phyloP scores from a whole-genome alignment of 2,113 vertebrate species.

The Equus przewalskii region DNA sequence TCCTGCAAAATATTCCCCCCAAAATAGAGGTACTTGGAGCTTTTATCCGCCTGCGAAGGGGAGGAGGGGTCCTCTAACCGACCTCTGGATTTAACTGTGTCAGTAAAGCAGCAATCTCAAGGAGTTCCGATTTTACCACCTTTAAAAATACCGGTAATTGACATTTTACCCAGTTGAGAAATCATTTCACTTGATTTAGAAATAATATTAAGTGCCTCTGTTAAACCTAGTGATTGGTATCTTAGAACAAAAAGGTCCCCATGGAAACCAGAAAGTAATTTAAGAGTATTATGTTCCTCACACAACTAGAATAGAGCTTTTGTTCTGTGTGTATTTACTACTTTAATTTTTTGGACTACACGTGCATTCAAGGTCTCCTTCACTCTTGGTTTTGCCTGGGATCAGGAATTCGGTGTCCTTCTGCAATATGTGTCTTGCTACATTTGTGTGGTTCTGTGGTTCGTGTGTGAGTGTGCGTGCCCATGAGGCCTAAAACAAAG shows the following conservation, averaged over 20 bases:
- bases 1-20: not conserved
- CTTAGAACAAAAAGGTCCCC: constrained; percentile 88
- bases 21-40: constrained; percentile 31
- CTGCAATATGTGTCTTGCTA: constrained; percentile 22
- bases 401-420: constrained; percentile 16
- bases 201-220: constrained; percentile 71
- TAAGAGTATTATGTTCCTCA: constrained; percentile 82
- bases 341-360: constrained; percentile 77
- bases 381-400: constrained; percentile 54
- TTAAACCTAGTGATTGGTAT: constrained; percentile 76
- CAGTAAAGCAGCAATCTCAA: constrained; percentile 74
- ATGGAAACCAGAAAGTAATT: constrained; percentile 89
- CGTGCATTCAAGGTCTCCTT: constrained; percentile 45
- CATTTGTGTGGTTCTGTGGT: constrained; percentile 34
- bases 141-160: constrained; percentile 72
- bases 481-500: constrained; percentile 85
- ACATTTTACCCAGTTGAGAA: constrained; percentile 9
- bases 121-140: constrained; percentile 74
- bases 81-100: constrained; percentile 78
- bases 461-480: constrained; percentile 30
- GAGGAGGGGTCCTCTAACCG: constrained; percentile 34
- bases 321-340: constrained; percentile 84
- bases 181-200: constrained; percentile 44
- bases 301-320: constrained; percentile 83
- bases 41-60: constrained; percentile 40